Percentiles rank a stretch among this genome's conserved stretches.
Conservation (phyloP, 35 echinoderm and acorn worm genomes). For the Apostichopus japonicus region DNA sequence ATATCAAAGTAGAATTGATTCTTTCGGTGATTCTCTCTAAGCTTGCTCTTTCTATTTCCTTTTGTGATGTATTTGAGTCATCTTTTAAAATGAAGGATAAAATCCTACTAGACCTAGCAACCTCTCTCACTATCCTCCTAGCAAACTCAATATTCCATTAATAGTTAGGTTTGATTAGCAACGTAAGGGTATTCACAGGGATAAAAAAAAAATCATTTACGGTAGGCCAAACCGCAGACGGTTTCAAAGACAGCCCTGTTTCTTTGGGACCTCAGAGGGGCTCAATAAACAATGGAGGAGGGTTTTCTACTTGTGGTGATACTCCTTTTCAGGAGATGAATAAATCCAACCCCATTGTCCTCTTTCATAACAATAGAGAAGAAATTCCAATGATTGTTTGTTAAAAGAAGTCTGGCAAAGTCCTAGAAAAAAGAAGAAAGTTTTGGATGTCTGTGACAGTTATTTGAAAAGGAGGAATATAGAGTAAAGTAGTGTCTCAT, state of each 20-base stretch:
- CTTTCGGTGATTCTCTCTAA: neutral
- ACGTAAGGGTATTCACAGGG: neutral
- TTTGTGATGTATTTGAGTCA: neutral
- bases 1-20: neutral
- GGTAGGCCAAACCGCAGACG: neutral
- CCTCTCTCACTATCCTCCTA: neutral
- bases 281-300: constrained; percentile 1
- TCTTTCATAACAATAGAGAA: neutral
- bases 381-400: constrained; percentile 37
- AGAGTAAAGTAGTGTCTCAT: too few species aligned
- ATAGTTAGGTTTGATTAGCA: neutral
- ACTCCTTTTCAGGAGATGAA: neutral
- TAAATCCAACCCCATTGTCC: constrained; percentile 30
- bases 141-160: neutral
- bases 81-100: neutral
- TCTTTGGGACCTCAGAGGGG: neutral
- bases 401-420: neutral
- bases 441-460: neutral
- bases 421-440: neutral
- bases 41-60: neutral
- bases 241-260: neutral
- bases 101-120: neutral
- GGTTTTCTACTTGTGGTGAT: neutral
- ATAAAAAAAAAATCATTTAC: neutral
- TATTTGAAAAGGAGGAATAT: neutral